Percentiles rank a stretch among this genome's conserved stretches.
phyloP scores from a whole-genome alignment of 2,888 invertebrate species.

The Phragmatobia fuliginosa region DNA sequence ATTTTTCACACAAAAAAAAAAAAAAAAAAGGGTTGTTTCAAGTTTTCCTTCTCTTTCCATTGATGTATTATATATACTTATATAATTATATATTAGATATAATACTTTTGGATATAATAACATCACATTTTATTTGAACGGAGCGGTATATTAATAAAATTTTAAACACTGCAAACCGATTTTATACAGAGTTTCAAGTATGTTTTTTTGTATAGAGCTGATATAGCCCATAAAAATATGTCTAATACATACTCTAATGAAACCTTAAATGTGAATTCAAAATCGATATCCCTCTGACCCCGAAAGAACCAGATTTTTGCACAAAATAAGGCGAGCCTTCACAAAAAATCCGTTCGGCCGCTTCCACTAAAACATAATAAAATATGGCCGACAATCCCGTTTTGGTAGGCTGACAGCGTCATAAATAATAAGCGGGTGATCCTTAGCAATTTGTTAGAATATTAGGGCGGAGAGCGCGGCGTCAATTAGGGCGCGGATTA shows the following conservation, averaged over 20 bases:
- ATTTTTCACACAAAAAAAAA: no score
- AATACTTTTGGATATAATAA: no score
- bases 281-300: neutral
- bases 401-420: slow-evolving; percentile 37
- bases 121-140: neutral
- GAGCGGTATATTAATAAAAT: neutral
- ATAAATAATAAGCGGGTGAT: slow-evolving; percentile 53
- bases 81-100: no score
- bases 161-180: neutral
- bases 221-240: neutral
- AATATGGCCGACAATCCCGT: slow-evolving; percentile 19
- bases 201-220: neutral
- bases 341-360: slow-evolving; percentile 9
- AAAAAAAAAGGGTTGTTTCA: no score
- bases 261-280: neutral
- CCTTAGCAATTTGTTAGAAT: slow-evolving; percentile 53
- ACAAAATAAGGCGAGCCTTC: slow-evolving; percentile 1
- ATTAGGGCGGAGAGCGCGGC: slow-evolving; percentile 40
- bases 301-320: neutral
- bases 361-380: slow-evolving; percentile 23
- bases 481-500: slow-evolving; percentile 53
- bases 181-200: neutral
- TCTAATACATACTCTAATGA: neutral
- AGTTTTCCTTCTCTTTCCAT: no score
- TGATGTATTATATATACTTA: no score